These are phyloP conservation scores for Atlantisia rogersi DNA, from an alignment of 2,113 vertebrate genomes.

Conservation along the genomic window DNA sequence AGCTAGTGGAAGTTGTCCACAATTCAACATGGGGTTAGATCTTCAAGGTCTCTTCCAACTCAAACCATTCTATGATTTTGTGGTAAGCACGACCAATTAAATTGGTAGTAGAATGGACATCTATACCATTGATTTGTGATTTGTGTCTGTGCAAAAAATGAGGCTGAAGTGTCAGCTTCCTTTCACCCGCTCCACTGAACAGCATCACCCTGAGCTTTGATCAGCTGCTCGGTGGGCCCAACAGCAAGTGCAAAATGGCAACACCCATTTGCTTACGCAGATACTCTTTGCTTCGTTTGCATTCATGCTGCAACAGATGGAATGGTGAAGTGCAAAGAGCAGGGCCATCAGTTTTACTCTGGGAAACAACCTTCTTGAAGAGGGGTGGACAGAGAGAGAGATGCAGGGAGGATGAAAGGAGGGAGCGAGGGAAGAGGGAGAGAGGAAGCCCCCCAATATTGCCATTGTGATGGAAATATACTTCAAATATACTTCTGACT, in stretches of 20 bases:
- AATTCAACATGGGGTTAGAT: too few species aligned
- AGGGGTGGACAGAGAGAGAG: neutral
- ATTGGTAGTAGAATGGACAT: neutral
- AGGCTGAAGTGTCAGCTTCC: neutral
- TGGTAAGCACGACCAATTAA: neutral
- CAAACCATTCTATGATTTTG: too few species aligned
- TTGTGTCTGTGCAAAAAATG: neutral
- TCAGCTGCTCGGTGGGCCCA: neutral
- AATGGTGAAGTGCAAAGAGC: neutral
- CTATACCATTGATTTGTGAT: neutral
- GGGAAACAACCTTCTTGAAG: neutral
- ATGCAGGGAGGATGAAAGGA: neutral
- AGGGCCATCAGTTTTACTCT: neutral
- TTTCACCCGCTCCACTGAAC: neutral
- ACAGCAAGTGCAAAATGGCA: neutral
- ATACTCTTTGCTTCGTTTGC: neutral
- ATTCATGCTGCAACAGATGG: neutral
- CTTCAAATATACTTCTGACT: constrained; percentile 19
- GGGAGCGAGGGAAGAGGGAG: neutral
- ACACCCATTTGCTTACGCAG: neutral
- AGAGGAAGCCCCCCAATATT: neutral
- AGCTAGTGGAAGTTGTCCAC: too few species aligned
- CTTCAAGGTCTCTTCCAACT: too few species aligned
- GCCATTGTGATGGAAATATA: neutral
- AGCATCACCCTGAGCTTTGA: neutral